phyloP scores from a whole-genome alignment of 2,113 vertebrate genomes.

The Elephas maximus region DNA sequence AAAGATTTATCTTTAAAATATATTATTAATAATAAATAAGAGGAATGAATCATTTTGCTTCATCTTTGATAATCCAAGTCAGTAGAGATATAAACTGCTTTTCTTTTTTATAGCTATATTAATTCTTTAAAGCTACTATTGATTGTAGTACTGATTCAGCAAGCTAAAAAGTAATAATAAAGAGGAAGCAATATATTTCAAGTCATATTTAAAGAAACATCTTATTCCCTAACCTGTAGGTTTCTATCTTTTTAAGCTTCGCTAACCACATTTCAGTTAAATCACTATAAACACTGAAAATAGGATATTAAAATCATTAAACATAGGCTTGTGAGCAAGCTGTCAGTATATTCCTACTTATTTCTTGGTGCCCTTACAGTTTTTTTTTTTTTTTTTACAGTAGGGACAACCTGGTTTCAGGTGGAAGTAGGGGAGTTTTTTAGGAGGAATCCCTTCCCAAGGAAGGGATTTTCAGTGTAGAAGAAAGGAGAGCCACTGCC shows the following conservation, averaged over 20 bases:
- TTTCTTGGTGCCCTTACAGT: neutral
- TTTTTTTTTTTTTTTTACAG: neutral
- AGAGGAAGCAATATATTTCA: slow-evolving; percentile 2
- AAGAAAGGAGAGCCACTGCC: neutral
- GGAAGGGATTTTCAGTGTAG: neutral
- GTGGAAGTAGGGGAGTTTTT: neutral
- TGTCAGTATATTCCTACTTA: neutral
- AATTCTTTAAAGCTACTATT: slow-evolving; percentile 10
- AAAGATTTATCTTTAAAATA: slow-evolving; percentile 50
- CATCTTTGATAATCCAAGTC: neutral
- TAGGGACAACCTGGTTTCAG: neutral
- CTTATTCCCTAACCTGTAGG: neutral
- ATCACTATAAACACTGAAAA: neutral
- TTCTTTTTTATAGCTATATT: slow-evolving; percentile 27
- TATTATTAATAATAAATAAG: slow-evolving; percentile 43
- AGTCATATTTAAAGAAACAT: neutral
- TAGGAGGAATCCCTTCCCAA: neutral
- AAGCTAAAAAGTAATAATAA: neutral
- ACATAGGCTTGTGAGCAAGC: neutral
- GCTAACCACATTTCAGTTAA: neutral
- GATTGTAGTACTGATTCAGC: neutral
- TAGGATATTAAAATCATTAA: neutral
- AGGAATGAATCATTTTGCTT: neutral
- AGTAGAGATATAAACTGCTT: neutral
- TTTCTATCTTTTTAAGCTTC: neutral